Evolutionary conservation across 1,140 invertebrate genomes (phyloP).

Genomic region (Listronotus oregonensis): DNA sequence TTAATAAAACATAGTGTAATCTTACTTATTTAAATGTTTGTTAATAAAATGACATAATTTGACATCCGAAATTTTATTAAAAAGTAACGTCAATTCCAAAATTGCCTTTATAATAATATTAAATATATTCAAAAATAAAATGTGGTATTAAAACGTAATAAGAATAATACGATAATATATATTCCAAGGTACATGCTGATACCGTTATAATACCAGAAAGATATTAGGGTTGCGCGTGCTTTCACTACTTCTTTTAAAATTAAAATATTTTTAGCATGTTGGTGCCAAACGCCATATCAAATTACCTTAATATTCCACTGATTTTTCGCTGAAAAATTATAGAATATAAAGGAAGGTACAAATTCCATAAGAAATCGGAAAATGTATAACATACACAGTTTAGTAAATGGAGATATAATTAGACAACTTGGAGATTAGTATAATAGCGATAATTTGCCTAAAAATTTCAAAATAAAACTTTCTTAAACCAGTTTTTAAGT

Average conservation of each 20-base stretch:
- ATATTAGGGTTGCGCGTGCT: constrained; percentile 50
- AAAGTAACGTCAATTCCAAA: not conserved
- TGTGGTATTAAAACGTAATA: constrained; percentile 37
- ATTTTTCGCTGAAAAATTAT: constrained; percentile 28
- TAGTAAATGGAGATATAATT: no score
- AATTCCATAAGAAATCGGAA: no score
- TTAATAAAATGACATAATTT: no score
- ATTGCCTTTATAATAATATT: not conserved
- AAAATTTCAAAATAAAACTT: no score
- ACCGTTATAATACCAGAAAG: constrained; percentile 55
- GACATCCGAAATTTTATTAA: no score
- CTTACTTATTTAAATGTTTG: no score
- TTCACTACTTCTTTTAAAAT: constrained; percentile 39
- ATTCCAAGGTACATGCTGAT: constrained; percentile 51
- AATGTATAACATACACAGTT: no score
- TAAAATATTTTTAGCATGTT: constrained; percentile 31
- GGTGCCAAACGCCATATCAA: constrained; percentile 21
- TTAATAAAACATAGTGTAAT: no score
- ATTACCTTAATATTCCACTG: constrained; percentile 30
- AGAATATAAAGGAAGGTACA: no score
- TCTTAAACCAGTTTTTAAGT: no score
- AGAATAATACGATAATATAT: constrained; percentile 52
- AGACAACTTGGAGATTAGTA: no score
- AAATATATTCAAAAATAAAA: constrained; percentile 31
- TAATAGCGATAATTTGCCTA: no score